phyloP scores from a whole-genome alignment of 2,113 vertebrate species.

The Vombatus ursinus region DNA sequence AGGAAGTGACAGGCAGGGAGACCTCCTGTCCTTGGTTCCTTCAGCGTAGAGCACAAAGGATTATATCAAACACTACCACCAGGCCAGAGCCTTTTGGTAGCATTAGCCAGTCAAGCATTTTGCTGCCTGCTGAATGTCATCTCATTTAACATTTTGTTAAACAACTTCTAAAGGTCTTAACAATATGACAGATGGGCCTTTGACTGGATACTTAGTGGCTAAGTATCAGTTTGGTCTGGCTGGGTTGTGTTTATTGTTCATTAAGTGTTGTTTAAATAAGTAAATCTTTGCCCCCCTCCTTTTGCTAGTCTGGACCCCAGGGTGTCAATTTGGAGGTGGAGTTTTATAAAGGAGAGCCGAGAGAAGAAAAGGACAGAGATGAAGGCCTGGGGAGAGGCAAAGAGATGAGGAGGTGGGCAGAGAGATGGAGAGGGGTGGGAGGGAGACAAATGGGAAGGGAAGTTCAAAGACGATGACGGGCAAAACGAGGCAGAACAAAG shows the following conservation, averaged over 20 bases:
- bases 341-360: constrained; percentile 57
- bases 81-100: constrained; percentile 79
- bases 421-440: constrained; percentile 36
- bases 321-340: constrained; percentile 43
- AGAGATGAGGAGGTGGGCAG: constrained; percentile 49
- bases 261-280: constrained; percentile 83
- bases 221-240: constrained; percentile 80
- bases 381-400: constrained; percentile 39
- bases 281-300: constrained; percentile 65
- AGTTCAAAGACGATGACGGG: constrained; percentile 49
- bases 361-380: background rate
- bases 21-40: constrained; percentile 72
- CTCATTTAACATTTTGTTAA: constrained; percentile 88
- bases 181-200: constrained; percentile 84
- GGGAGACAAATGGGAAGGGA: constrained; percentile 3
- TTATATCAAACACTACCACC: constrained; percentile 80
- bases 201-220: constrained; percentile 82
- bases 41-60: constrained; percentile 75
- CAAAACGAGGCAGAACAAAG: constrained; percentile 41
- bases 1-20: constrained; percentile 77
- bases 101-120: constrained; percentile 84
- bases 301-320: constrained; percentile 56
- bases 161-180: constrained; percentile 87
- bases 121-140: constrained; percentile 85
- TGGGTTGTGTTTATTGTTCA: constrained; percentile 84